Conservation (phyloP, 2,113 vertebrate species). For the Ia io region DNA sequence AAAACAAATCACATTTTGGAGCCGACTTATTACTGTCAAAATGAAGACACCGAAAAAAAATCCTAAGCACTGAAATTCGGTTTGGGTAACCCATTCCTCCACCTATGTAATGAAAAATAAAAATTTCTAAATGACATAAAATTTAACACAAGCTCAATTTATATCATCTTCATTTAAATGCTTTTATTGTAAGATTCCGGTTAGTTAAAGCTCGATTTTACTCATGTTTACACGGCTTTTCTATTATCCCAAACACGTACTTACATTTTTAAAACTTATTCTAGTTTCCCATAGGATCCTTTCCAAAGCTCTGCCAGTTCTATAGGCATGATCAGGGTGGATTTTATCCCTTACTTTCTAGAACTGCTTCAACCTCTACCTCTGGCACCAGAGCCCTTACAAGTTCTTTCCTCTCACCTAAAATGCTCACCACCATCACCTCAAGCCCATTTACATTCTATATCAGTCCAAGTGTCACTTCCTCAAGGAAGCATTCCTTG, state of each 20-base stretch:
- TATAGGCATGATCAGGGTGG: background rate
- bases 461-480: background rate
- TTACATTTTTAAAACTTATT: conserved; percentile 11
- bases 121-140: background rate
- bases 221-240: background rate
- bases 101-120: background rate
- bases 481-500: background rate
- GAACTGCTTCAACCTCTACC: background rate
- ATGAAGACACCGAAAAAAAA: background rate
- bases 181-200: background rate
- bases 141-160: background rate
- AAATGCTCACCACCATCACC: background rate
- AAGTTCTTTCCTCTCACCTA: background rate
- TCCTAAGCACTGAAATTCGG: background rate
- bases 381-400: background rate
- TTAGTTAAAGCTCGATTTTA: background rate
- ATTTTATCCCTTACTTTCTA: background rate
- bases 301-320: background rate
- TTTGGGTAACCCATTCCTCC: background rate
- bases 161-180: background rate
- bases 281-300: background rate
- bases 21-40: background rate
- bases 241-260: background rate
- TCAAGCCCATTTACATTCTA: background rate
- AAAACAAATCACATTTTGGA: background rate